Conservation (phyloP, 1,140 invertebrate genomes). For the Brachystomella parvula region DNA sequence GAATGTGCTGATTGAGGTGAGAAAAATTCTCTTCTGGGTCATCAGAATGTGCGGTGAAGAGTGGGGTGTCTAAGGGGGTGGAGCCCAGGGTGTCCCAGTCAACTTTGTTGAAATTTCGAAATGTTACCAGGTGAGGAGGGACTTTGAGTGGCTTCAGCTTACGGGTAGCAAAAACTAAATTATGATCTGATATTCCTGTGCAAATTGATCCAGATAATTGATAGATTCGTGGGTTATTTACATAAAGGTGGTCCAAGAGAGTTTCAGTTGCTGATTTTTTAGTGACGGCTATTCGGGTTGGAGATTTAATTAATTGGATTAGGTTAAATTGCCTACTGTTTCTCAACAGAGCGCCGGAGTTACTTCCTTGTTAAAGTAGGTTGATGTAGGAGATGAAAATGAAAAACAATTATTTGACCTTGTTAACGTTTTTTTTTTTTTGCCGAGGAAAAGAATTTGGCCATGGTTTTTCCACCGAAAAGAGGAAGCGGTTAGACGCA, state of each 20-base stretch:
- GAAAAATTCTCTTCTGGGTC: too few species aligned
- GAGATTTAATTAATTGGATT: background rate
- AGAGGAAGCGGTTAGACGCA: too few species aligned
- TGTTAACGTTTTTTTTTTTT: too few species aligned
- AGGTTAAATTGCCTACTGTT: background rate
- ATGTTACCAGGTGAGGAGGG: background rate
- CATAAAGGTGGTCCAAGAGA: background rate
- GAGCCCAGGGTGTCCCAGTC: background rate
- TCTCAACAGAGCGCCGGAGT: too few species aligned
- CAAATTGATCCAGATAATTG: background rate
- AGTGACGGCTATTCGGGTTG: background rate
- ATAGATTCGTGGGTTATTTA: background rate
- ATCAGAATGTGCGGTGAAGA: too few species aligned
- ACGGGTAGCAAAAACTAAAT: background rate
- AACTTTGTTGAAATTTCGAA: background rate
- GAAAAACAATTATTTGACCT: too few species aligned
- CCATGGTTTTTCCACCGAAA: too few species aligned
- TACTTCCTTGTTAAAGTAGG: too few species aligned
- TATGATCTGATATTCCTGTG: background rate
- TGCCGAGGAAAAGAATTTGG: too few species aligned
- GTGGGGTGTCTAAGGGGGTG: background rate
- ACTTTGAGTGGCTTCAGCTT: background rate
- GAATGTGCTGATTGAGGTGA: too few species aligned
- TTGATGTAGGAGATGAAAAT: too few species aligned
- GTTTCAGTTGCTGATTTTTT: background rate